Percentiles rank a stretch among this genome's conserved stretches.
Evolutionary conservation across 2,888 invertebrate genomes (phyloP).

Genomic region (Pseudolycoriella hygida): DNA sequence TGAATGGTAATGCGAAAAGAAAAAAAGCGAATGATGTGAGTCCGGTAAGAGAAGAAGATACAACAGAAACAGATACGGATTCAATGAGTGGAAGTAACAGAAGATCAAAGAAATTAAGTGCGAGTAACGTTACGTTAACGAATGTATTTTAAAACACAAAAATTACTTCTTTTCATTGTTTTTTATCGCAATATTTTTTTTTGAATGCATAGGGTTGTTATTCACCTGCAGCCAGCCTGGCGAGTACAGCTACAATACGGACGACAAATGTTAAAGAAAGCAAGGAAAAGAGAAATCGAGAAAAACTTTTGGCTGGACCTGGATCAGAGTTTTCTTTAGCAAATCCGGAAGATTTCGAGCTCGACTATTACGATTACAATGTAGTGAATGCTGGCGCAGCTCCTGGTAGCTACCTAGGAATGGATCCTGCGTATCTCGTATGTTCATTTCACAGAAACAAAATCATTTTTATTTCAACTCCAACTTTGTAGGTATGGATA

Average conservation of each 20-base stretch:
- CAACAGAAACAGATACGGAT: conserved; percentile 30
- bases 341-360: conserved; percentile 58
- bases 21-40: conserved; percentile 2
- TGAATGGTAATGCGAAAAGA: conserved; percentile 1
- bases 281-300: conserved; percentile 62
- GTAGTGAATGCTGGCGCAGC: conserved; percentile 68
- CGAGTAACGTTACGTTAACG: conserved; percentile 26
- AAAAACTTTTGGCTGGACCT: conserved; percentile 42
- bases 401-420: conserved; percentile 71
- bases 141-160: conserved; percentile 6
- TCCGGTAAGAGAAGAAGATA: conserved; percentile 15
- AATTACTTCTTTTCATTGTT: background rate
- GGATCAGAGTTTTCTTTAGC: conserved; percentile 63
- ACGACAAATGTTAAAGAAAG: conserved; percentile 53
- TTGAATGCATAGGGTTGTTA: conserved; percentile 41
- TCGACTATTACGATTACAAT: conserved; percentile 81
- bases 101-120: conserved; percentile 26
- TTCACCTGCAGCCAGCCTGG: conserved; percentile 48
- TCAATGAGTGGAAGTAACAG: conserved; percentile 18
- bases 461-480: too few species aligned
- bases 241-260: conserved; percentile 45
- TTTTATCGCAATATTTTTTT: conserved; percentile 10
- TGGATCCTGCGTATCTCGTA: conserved; percentile 71
- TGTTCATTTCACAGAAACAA: too few species aligned
- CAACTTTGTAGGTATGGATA: conserved; percentile 42